Evolutionary conservation across 1,140 invertebrate genomes (phyloP).

Genomic region (Pseudomyrmex gracilis): DNA sequence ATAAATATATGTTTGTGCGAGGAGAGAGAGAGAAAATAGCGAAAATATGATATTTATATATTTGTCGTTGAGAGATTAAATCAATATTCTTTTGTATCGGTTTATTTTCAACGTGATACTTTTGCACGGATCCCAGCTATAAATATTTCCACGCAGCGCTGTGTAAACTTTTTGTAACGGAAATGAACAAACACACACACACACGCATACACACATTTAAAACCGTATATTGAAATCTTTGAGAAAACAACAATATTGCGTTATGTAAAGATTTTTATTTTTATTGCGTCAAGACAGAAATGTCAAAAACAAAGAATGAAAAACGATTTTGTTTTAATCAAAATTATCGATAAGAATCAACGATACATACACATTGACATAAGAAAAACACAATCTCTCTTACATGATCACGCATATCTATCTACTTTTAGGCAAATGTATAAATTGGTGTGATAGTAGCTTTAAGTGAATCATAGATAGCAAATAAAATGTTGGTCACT

Average conservation of each 20-base stretch:
- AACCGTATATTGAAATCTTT: no score
- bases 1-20: not conserved
- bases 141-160: not conserved
- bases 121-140: not conserved
- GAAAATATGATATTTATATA: not conserved
- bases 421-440: constrained; percentile 80
- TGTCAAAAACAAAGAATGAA: constrained; percentile 15
- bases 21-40: no score
- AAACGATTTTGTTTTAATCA: constrained; percentile 29
- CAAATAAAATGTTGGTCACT: constrained; percentile 77
- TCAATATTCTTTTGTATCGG: constrained; percentile 1
- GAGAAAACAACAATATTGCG: no score
- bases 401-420: constrained; percentile 69
- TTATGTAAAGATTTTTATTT: constrained; percentile 32
- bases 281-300: not conserved
- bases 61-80: not conserved
- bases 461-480: constrained; percentile 80
- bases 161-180: not conserved
- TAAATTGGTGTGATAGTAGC: constrained; percentile 86
- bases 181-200: not conserved
- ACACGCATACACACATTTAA: no score
- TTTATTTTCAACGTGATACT: not conserved
- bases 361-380: constrained; percentile 51
- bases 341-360: constrained; percentile 37
- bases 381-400: no score